Evolutionary conservation across 1,140 invertebrate genomes (phyloP), one percentile per base, ranked within the genome.

Genomic region (Drosophila lowei): DNA sequence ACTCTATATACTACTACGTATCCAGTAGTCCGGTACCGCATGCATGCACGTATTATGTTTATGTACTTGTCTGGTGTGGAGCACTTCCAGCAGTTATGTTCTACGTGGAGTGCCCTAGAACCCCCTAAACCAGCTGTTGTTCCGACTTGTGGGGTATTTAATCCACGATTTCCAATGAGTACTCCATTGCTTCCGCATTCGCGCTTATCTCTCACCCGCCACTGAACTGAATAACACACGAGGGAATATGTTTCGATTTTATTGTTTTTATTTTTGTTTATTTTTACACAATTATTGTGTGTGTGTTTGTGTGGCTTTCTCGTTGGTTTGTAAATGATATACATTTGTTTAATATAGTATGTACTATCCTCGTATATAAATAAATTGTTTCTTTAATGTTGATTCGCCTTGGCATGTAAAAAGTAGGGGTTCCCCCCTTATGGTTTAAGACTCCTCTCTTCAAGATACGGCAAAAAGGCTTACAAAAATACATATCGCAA

Each of bases 401-500:
- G 62, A 44, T 41, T 68, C 43, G 72, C 61, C 77, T 86, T 81
- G 77, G 77, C 81, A 61, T 85, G 62, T 88, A 83, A 70, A 81
- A 78, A 79, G 2, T 11, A 11, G 30, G 9, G 30, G 28, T 64
- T 15, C 67, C 53, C 56, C 44, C 43, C 75, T 67, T 72, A 59
- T 11, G n/a, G 53, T 48, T 79, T 62, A 74, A 55, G 72, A 85
- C 63, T 73, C 48, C 21, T 62, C 23, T 71, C 54, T 54, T 54
- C 16, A 38, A 30, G 42, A 47, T 48, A 77, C 49, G 30, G 78
- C 72, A 88, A 83, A 86, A 86, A 84, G 71, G 68, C 83, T 86
- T 86, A 86, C 72, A 88, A 86, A 86, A 88, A 86, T 86, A 86
- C 83, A 86, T 83, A 83, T 86, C 83, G 81, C 81, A 85, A 71